A percentile compares a stretch with the other conserved stretches of the same genome.
These are phyloP conservation scores for Pachypanchax playfairii DNA, from an alignment of 2,113 vertebrate species.

Conservation along the genomic window DNA sequence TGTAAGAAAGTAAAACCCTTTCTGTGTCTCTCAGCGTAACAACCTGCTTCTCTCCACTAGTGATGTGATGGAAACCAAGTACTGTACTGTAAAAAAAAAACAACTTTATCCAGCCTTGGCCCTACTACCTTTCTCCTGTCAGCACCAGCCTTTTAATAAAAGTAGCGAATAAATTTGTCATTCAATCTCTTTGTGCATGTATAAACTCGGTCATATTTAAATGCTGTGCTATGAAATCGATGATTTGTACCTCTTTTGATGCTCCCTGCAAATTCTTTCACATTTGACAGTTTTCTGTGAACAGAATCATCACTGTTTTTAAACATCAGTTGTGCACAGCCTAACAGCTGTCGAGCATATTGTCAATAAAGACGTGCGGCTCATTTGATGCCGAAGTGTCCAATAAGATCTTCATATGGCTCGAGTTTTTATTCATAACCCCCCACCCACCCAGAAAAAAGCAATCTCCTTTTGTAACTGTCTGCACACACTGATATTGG, in stretches of 20 bases:
- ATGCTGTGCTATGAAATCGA: conserved; percentile 70
- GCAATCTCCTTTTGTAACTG: background rate
- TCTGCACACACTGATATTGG: too few species aligned
- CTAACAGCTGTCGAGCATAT: conserved; percentile 78
- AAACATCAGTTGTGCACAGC: conserved; percentile 78
- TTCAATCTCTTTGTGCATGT: conserved; percentile 72
- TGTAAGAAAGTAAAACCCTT: conserved; percentile 42
- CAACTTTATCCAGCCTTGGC: conserved; percentile 62
- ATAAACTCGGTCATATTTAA: conserved; percentile 77
- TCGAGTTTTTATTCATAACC: conserved; percentile 5
- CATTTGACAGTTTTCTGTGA: conserved; percentile 74
- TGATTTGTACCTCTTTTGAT: conserved; percentile 40
- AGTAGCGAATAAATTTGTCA: conserved; percentile 59
- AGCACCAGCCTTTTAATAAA: conserved; percentile 69
- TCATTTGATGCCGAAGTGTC: conserved; percentile 47
- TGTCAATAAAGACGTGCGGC: conserved; percentile 74
- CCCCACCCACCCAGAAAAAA: too few species aligned
- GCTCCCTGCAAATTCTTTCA: conserved; percentile 71
- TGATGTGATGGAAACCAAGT: conserved; percentile 71
- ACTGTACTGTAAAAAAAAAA: conserved; percentile 57
- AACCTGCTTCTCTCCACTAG: conserved; percentile 47
- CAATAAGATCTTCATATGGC: conserved; percentile 11
- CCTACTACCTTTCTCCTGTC: conserved; percentile 46
- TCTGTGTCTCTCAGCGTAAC: conserved; percentile 27
- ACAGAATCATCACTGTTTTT: conserved; percentile 71